These are phyloP conservation scores for Micromesistius poutassou DNA, from an alignment of 2,797 vertebrate genomes.

Conservation along the genomic window DNA sequence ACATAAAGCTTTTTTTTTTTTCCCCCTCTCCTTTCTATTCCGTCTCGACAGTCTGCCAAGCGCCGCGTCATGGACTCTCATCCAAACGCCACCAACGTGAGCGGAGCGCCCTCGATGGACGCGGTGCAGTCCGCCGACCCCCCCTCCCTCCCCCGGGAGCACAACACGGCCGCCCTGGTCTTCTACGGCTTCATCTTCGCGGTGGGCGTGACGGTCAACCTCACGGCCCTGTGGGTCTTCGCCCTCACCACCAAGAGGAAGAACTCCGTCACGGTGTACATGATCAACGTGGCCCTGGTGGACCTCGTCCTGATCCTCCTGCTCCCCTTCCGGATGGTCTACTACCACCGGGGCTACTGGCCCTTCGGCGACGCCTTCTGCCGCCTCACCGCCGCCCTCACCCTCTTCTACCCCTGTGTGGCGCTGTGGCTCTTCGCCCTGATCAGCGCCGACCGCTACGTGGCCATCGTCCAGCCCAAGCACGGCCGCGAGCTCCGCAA, in stretches of 20 bases:
- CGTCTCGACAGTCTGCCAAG: too few relatives aligned
- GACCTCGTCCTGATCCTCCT: slow-evolving; percentile 85
- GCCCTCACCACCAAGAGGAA: slow-evolving; percentile 92
- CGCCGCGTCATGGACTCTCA: slow-evolving; percentile 49
- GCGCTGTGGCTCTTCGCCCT: slow-evolving; percentile 93
- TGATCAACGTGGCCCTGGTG: slow-evolving; percentile 93
- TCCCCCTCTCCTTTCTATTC: too few relatives aligned
- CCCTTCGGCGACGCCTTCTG: slow-evolving; percentile 88
- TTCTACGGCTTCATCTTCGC: slow-evolving; percentile 85
- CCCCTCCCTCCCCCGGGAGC: slow-evolving; percentile 57
- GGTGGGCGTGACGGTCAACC: slow-evolving; percentile 85
- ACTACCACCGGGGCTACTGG: slow-evolving; percentile 82
- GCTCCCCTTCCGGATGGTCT: slow-evolving; percentile 87
- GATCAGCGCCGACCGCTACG: slow-evolving; percentile 92
- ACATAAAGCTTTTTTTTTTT: too few relatives aligned
- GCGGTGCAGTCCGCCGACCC: slow-evolving; percentile 12
- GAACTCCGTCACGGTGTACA: slow-evolving; percentile 90
- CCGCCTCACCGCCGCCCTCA: slow-evolving; percentile 79
- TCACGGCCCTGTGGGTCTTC: slow-evolving; percentile 93
- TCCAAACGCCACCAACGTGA: slow-evolving; percentile 56
- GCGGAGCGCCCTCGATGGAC: slow-evolving; percentile 6
- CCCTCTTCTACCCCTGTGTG: slow-evolving; percentile 90
- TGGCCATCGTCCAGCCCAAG: slow-evolving; percentile 92
- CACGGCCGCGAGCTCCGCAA: slow-evolving; percentile 90
- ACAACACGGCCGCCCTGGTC: slow-evolving; percentile 78